These are phyloP conservation scores for human DNA, from an alignment of 2,113 vertebrate genomes.

Conservation along the genomic window DNA sequence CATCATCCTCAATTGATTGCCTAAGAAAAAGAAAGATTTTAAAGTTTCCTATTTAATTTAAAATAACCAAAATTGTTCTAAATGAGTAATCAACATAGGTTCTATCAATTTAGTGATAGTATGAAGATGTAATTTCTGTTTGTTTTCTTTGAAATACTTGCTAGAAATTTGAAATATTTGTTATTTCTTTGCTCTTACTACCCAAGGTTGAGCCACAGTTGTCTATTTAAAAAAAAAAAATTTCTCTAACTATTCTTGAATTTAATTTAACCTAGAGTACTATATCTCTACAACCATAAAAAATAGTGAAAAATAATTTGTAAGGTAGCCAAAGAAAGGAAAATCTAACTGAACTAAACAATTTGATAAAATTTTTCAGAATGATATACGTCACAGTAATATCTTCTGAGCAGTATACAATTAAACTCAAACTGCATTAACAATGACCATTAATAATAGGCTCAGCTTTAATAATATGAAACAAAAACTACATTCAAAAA, in stretches of 20 bases:
- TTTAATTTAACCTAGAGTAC: background rate
- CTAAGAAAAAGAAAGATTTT: background rate
- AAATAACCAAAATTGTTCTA: background rate
- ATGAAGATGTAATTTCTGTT: background rate
- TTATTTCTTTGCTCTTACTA: background rate
- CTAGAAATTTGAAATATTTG: constrained; percentile 1
- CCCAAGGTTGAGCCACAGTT: background rate
- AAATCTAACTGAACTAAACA: background rate
- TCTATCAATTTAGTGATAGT: background rate
- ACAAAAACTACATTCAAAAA: background rate
- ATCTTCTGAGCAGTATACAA: background rate
- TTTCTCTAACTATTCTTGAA: background rate
- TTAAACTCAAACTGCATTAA: background rate
- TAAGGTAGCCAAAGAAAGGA: background rate
- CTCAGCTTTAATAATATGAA: background rate
- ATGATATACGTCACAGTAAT: background rate
- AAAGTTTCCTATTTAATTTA: background rate
- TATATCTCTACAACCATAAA: background rate
- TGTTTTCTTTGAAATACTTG: background rate
- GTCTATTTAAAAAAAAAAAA: background rate
- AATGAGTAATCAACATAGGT: background rate
- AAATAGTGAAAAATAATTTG: background rate
- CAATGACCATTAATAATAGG: background rate
- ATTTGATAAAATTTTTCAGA: background rate
- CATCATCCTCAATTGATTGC: background rate